Percentiles rank a stretch among this genome's conserved stretches.
Conservation (phyloP, 2,113 vertebrate species). For the Chionis minor region DNA sequence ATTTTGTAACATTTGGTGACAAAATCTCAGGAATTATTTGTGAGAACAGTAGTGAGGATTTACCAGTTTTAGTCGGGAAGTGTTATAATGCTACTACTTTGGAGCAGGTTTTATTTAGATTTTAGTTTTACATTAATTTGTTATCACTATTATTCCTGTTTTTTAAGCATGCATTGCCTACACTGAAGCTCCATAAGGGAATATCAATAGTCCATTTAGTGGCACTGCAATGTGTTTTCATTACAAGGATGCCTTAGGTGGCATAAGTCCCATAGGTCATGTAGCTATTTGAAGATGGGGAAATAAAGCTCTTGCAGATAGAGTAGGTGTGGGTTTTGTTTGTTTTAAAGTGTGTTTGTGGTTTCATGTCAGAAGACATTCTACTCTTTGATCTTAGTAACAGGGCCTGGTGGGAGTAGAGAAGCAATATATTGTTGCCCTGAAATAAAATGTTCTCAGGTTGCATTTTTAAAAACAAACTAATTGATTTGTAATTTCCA, state of each 20-base stretch:
- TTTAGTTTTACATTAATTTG: not conserved
- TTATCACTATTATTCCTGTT: not conserved
- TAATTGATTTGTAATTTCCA: not conserved
- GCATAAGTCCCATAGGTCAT: not conserved
- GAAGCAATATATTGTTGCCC: not conserved
- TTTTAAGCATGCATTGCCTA: not conserved
- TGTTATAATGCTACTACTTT: accelerated
- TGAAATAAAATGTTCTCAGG: not conserved
- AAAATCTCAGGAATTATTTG: not conserved
- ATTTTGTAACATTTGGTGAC: not conserved
- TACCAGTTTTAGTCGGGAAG: not conserved
- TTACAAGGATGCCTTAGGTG: not conserved
- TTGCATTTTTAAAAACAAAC: not conserved
- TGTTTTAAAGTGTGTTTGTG: not conserved
- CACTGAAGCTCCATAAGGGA: not conserved
- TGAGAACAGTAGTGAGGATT: not conserved
- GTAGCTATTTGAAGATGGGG: not conserved
- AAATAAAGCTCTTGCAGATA: not conserved
- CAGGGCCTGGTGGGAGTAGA: not conserved
- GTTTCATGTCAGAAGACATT: not conserved
- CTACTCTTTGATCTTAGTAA: not conserved
- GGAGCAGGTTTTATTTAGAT: not conserved
- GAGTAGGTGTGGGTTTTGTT: not conserved
- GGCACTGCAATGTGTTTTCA: not conserved
- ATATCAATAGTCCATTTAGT: not conserved